Conservation (phyloP, 2,113 vertebrate genomes). For the Danio rerio region GRCz12tu NC_133180.1:25506001-25506500, state of each 20-base stretch:
- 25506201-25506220: conserved; percentile 4
- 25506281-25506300: background rate
- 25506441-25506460: too few species aligned
- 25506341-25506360: background rate
- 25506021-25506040: background rate
- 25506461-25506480: too few species aligned
- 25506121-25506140: background rate
- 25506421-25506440: too few species aligned
- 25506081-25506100: background rate
- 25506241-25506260: background rate
- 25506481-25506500: too few species aligned
- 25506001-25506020: conserved; percentile 7
- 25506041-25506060: conserved; percentile 41
- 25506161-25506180: background rate
- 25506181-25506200: background rate
- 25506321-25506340: background rate
- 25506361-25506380: too few species aligned
- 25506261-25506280: background rate
- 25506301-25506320: background rate
- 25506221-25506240: background rate
- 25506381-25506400: too few species aligned
- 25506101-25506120: conserved; percentile 24
- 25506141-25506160: background rate
- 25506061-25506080: conserved; percentile 26
- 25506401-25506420: too few species aligned